A percentile compares a stretch with the other conserved stretches of the same genome.
phyloP scores from a whole-genome alignment of 2,888 invertebrate species.

The Galerucella nymphaeae region DNA sequence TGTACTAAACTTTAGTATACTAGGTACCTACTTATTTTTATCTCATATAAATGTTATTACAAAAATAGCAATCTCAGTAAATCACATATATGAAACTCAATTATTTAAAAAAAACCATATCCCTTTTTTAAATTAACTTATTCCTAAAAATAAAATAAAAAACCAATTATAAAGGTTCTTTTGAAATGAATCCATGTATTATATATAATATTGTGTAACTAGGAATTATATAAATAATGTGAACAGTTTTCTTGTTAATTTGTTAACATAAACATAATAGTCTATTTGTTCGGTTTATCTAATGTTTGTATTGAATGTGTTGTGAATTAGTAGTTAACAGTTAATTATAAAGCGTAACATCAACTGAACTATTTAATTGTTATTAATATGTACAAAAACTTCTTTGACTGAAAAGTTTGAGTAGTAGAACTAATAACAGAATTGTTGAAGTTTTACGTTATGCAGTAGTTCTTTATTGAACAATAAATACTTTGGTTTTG shows the following conservation, averaged over 20 bases:
- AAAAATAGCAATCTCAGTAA: no score
- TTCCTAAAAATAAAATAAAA: neutral
- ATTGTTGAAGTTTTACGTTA: conserved; percentile 58
- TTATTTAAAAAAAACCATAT: no score
- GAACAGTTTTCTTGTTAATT: conserved; percentile 15
- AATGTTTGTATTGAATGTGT: conserved; percentile 13
- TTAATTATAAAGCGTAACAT: conserved; percentile 10
- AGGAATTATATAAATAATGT: neutral
- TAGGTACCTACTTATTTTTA: no score
- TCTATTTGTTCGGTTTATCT: conserved; percentile 1
- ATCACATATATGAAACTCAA: no score
- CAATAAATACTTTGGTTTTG: conserved; percentile 33
- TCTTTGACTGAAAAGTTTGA: conserved; percentile 51
- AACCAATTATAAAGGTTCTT: conserved; percentile 4
- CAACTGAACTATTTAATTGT: conserved; percentile 32
- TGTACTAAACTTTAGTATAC: no score
- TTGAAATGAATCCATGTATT: conserved; percentile 16
- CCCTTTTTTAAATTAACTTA: neutral
- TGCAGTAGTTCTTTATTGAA: conserved; percentile 54
- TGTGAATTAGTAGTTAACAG: conserved; percentile 9
- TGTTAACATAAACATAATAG: conserved; percentile 13
- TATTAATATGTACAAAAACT: conserved; percentile 48
- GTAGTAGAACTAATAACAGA: conserved; percentile 51
- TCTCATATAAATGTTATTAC: no score
- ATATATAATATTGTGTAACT: conserved; percentile 20